Evolutionary conservation across 2,797 vertebrate genomes (phyloP).

Genomic region (Notolabrus celidotus): DNA sequence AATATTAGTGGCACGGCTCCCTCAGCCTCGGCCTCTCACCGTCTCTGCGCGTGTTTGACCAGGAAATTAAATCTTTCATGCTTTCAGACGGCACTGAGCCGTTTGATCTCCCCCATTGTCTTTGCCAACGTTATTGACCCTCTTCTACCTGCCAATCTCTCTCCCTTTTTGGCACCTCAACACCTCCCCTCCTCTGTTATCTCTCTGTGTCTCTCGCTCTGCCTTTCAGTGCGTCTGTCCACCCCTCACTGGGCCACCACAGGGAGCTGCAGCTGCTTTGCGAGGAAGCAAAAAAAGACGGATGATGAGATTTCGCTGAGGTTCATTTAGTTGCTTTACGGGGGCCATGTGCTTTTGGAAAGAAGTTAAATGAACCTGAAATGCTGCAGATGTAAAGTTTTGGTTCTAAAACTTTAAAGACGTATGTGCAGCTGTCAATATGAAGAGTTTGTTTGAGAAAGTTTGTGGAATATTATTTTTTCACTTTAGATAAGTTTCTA

Average conservation of each 20-base stretch:
- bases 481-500: not conserved
- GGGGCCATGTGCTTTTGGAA: slow-evolving; percentile 36
- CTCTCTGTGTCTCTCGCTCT: slow-evolving; percentile 13
- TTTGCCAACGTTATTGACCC: slow-evolving; percentile 37
- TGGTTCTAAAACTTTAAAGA: slow-evolving; percentile 28
- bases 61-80: slow-evolving; percentile 73
- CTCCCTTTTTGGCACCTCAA: not conserved
- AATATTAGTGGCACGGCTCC: slow-evolving; percentile 39
- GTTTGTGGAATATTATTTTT: not conserved
- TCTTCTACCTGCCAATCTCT: slow-evolving; percentile 41
- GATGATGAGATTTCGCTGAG: slow-evolving; percentile 55
- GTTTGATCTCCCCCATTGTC: slow-evolving; percentile 53
- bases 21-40: slow-evolving; percentile 34
- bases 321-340: slow-evolving; percentile 76
- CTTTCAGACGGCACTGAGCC: slow-evolving; percentile 41
- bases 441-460: slow-evolving; percentile 1
- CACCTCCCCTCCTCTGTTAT: not conserved
- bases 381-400: slow-evolving; percentile 15
- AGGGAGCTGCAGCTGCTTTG: slow-evolving; percentile 69
- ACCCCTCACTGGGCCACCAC: slow-evolving; percentile 52
- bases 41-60: slow-evolving; percentile 63
- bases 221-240: slow-evolving; percentile 32
- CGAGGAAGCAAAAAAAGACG: slow-evolving; percentile 46
- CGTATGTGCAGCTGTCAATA: slow-evolving; percentile 14
- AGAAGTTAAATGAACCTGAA: slow-evolving; percentile 56